Evolutionary conservation across 2,888 invertebrate genomes (phyloP).

Genomic region (Cataglyphis livida): DNA sequence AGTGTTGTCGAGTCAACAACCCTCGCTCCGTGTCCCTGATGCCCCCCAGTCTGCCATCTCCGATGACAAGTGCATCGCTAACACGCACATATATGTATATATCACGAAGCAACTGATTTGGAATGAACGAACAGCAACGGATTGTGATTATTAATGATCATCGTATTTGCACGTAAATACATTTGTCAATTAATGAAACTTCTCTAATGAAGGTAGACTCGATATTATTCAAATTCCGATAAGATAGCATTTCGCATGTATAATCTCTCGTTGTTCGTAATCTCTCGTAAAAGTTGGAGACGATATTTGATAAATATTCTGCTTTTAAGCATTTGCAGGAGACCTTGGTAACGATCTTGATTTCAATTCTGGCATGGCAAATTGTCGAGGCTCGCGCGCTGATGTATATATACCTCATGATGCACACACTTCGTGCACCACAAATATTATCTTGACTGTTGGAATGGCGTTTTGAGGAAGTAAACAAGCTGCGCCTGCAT

Average conservation of each 20-base stretch:
- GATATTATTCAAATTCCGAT: constrained; percentile 18
- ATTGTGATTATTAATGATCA: constrained; percentile 28
- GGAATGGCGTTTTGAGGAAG: constrained; percentile 41
- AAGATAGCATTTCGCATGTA: background rate
- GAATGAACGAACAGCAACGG: constrained; percentile 36
- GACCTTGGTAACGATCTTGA: constrained; percentile 32
- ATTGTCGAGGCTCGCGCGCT: constrained; percentile 29
- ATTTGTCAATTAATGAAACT: constrained; percentile 35
- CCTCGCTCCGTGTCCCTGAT: constrained; percentile 68
- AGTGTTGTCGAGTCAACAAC: constrained; percentile 73
- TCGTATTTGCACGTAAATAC: background rate
- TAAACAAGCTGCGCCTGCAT: constrained; percentile 35
- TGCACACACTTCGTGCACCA: constrained; percentile 42
- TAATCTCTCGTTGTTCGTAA: background rate
- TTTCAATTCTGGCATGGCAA: constrained; percentile 45
- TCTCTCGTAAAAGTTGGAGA: background rate
- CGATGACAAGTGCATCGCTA: constrained; percentile 50
- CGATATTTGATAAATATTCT: constrained; percentile 19
- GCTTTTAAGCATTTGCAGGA: constrained; percentile 12
- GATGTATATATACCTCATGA: constrained; percentile 14
- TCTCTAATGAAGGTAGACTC: background rate
- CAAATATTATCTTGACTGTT: constrained; percentile 47
- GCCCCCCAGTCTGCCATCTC: constrained; percentile 51
- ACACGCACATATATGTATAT: background rate
- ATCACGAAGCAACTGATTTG: constrained; percentile 36